A percentile compares a stretch with the other conserved stretches of the same genome.
phyloP scores from a whole-genome alignment of 2,113 vertebrate species.

The Chelonoidis abingdonii region DNA sequence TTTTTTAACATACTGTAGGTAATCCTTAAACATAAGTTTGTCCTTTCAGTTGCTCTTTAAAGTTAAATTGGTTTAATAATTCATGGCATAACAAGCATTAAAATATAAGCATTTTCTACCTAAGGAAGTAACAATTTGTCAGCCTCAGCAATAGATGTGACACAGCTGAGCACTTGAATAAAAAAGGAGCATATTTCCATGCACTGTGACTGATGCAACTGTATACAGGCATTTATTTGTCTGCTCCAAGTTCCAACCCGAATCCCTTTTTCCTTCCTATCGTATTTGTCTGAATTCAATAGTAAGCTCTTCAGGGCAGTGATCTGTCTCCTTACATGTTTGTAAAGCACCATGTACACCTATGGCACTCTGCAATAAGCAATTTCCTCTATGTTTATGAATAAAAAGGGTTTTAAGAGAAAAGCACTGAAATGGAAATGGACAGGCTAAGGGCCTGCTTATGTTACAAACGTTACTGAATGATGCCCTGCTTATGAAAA shows the following conservation, averaged over 20 bases:
- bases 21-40: constrained; percentile 71
- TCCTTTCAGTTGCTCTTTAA: constrained; percentile 74
- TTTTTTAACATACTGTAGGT: constrained; percentile 78
- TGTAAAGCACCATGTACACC: constrained; percentile 20
- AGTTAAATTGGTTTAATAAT: constrained; percentile 79
- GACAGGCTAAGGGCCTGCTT: constrained; percentile 23
- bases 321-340: constrained; percentile 68
- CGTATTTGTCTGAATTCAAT: constrained; percentile 59
- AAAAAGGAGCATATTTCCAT: constrained; percentile 31
- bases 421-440: constrained; percentile 48
- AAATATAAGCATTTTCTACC: constrained; percentile 79
- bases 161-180: constrained; percentile 55
- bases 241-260: constrained; percentile 33
- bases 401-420: constrained; percentile 61
- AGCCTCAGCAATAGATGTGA: constrained; percentile 62
- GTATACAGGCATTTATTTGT: constrained; percentile 62
- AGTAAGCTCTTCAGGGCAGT: constrained; percentile 65
- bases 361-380: constrained; percentile 53
- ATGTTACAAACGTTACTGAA: background rate
- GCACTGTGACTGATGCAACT: constrained; percentile 53
- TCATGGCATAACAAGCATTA: constrained; percentile 78
- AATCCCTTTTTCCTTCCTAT: constrained; percentile 46
- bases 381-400: constrained; percentile 59
- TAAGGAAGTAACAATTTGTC: constrained; percentile 73
- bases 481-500: background rate